These are phyloP conservation scores for Hermetia illucens DNA, from an alignment of 1,140 invertebrate species.

Conservation along the genomic window DNA sequence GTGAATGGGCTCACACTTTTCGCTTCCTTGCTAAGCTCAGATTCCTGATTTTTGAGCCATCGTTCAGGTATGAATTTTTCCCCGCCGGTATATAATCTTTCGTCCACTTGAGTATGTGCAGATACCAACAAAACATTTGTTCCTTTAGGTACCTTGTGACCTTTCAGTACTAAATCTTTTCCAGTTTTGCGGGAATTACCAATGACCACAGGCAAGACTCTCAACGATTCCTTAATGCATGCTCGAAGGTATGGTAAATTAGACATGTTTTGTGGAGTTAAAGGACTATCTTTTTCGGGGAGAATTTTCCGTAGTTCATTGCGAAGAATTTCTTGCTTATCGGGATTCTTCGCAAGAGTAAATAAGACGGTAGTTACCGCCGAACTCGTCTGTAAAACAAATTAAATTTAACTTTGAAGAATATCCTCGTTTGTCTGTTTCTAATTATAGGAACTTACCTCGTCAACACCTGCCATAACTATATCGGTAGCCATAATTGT, in stretches of 20 bases:
- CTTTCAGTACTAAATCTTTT: conserved; percentile 36
- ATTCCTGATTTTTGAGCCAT: conserved; percentile 30
- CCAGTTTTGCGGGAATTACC: conserved; percentile 31
- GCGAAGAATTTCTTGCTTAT: conserved; percentile 53
- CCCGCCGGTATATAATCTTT: conserved; percentile 33
- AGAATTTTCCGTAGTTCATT: conserved; percentile 44
- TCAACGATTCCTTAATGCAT: conserved; percentile 43
- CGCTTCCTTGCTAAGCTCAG: conserved; percentile 12
- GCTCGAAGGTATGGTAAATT: conserved; percentile 43
- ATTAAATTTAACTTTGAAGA: no score
- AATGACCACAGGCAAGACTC: conserved; percentile 33
- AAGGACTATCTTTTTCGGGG: conserved; percentile 27
- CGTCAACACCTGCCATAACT: conserved; percentile 60
- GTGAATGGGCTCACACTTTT: conserved; percentile 40
- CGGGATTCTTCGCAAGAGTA: conserved; percentile 45
- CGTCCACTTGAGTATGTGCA: conserved; percentile 25
- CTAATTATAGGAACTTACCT: conserved; percentile 37
- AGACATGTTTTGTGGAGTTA: conserved; percentile 37
- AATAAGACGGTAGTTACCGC: conserved; percentile 9
- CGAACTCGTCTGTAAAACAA: conserved; percentile 11
- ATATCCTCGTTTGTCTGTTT: neutral
- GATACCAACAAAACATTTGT: conserved; percentile 33
- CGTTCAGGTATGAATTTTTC: conserved; percentile 40
- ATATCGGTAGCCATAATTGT: conserved; percentile 53
- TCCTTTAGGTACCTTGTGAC: conserved; percentile 41